These are phyloP conservation scores for Lates japonicus DNA, from an alignment of 2,797 vertebrate genomes.

Conservation along the genomic window DNA sequence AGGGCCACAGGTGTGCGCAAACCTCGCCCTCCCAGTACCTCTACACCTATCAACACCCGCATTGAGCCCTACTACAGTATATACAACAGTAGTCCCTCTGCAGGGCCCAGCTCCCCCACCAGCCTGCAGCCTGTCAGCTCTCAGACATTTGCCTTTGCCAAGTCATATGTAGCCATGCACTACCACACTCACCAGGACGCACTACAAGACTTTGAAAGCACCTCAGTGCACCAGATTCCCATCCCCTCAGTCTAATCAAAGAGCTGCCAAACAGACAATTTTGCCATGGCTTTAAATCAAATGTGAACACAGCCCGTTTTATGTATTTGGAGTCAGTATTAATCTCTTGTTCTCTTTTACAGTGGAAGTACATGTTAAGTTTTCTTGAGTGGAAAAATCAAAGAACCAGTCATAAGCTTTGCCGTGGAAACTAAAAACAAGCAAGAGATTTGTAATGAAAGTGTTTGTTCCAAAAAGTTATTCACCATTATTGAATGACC, in stretches of 20 bases:
- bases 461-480: slow-evolving; percentile 50
- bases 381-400: slow-evolving; percentile 36
- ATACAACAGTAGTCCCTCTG: slow-evolving; percentile 94
- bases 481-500: slow-evolving; percentile 55
- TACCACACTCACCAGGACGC: slow-evolving; percentile 90
- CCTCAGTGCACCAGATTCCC: slow-evolving; percentile 90
- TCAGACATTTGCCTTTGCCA: slow-evolving; percentile 90
- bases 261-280: slow-evolving; percentile 14
- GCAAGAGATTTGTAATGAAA: slow-evolving; percentile 46
- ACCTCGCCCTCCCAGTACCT: slow-evolving; percentile 92
- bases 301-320: slow-evolving; percentile 32
- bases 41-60: slow-evolving; percentile 95
- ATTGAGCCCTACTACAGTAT: slow-evolving; percentile 98
- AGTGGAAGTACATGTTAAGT: slow-evolving; percentile 49
- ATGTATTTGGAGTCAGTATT: slow-evolving; percentile 55
- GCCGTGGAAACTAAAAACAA: slow-evolving; percentile 34
- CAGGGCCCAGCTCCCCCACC: slow-evolving; percentile 88
- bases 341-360: slow-evolving; percentile 54
- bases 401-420: slow-evolving; percentile 44
- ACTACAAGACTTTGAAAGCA: slow-evolving; percentile 89
- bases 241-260: slow-evolving; percentile 90
- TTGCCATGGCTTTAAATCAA: slow-evolving; percentile 33
- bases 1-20: slow-evolving; percentile 86
- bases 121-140: slow-evolving; percentile 89
- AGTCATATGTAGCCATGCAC: slow-evolving; percentile 92